A percentile compares a stretch with the other conserved stretches of the same genome.
These are phyloP conservation scores for Galerucella nymphaeae DNA, from an alignment of 2,888 invertebrate genomes.

Conservation along the genomic window DNA sequence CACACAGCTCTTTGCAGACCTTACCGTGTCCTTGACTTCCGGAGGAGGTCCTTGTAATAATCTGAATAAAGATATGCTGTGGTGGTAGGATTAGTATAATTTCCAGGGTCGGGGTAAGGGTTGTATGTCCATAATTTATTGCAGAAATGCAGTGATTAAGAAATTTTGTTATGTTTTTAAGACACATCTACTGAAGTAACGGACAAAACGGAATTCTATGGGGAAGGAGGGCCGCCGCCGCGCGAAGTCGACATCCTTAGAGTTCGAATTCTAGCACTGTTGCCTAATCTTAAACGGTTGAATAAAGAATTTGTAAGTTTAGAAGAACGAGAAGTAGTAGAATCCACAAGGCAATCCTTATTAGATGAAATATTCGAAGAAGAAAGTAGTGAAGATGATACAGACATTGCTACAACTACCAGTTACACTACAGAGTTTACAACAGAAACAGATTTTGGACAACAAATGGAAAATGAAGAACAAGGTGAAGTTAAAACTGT, in stretches of 20 bases:
- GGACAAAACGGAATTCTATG: conserved; percentile 45
- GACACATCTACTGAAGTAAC: conserved; percentile 31
- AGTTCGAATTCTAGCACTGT: conserved; percentile 65
- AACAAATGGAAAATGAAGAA: background rate
- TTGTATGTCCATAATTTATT: too few species aligned
- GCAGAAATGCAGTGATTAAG: too few species aligned
- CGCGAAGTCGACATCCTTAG: conserved; percentile 56
- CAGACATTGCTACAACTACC: conserved; percentile 43
- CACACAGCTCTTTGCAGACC: too few species aligned
- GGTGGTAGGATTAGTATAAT: too few species aligned
- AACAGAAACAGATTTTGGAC: conserved; percentile 46
- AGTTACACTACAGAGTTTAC: conserved; percentile 43
- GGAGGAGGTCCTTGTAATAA: too few species aligned
- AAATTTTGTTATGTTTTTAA: background rate
- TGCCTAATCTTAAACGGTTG: conserved; percentile 69
- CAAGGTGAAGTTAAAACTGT: conserved; percentile 41
- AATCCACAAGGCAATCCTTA: conserved; percentile 51
- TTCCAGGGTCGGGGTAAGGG: too few species aligned
- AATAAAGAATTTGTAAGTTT: conserved; percentile 68
- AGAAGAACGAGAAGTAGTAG: conserved; percentile 66
- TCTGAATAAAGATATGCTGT: too few species aligned
- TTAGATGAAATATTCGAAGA: conserved; percentile 59
- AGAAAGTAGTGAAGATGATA: conserved; percentile 56
- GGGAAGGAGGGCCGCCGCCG: conserved; percentile 60
- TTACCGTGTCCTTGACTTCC: too few species aligned